Conservation (phyloP, 2,888 invertebrate genomes). For the Heteropelma amictum region DNA sequence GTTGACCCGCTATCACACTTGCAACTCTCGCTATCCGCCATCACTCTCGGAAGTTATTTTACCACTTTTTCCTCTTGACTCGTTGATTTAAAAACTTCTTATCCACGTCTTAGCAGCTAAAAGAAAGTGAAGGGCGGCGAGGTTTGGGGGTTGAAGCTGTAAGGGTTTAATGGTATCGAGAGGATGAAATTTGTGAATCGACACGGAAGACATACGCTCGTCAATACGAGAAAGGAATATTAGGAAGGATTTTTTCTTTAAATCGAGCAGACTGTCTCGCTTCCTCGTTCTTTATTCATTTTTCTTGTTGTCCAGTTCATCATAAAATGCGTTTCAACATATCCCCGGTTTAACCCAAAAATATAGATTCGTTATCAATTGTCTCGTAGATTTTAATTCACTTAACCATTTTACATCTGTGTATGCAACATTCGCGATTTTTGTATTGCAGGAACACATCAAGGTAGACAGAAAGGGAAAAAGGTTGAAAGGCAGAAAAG, state of each 20-base stretch:
- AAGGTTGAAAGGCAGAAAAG: background rate
- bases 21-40: slow-evolving; percentile 16
- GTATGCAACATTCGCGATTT: background rate
- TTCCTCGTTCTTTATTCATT: background rate
- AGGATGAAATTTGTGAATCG: slow-evolving; percentile 32
- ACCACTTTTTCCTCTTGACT: slow-evolving; percentile 1
- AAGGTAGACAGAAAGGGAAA: slow-evolving; percentile 13
- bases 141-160: no score
- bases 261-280: no score
- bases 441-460: slow-evolving; percentile 1
- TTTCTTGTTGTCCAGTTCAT: no score
- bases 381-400: slow-evolving; percentile 7
- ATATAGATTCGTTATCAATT: slow-evolving; percentile 11
- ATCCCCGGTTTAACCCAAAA: background rate
- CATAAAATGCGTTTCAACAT: no score
- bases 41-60: slow-evolving; percentile 21
- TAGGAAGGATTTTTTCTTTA: no score
- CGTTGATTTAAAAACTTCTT: slow-evolving; percentile 35
- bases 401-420: background rate
- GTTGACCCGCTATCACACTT: no score
- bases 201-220: background rate
- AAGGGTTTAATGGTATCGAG: slow-evolving; percentile 14
- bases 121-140: slow-evolving; percentile 40
- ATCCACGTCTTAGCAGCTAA: slow-evolving; percentile 11
- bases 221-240: background rate